phyloP scores from a whole-genome alignment of 1,140 invertebrate species.

The Halictus rubicundus region DNA sequence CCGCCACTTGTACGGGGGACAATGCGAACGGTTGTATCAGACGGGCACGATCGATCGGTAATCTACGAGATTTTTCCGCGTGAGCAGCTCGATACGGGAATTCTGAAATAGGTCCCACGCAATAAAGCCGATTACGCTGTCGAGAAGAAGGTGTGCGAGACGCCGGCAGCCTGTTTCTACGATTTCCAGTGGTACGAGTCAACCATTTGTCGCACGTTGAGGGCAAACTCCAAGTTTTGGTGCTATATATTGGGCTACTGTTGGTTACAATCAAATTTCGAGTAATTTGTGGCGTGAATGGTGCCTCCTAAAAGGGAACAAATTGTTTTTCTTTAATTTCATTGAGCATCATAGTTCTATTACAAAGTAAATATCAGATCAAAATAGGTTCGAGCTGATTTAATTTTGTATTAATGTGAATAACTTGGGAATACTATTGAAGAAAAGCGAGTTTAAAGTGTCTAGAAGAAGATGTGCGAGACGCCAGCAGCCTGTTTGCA shows the following conservation, averaged over 20 bases:
- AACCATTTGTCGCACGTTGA: background rate
- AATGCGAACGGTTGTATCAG: background rate
- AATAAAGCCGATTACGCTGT: background rate
- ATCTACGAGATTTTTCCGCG: background rate
- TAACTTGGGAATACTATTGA: too few relatives aligned
- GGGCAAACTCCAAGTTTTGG: too few relatives aligned
- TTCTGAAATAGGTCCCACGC: background rate
- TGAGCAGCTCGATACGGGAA: background rate
- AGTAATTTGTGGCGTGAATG: too few relatives aligned
- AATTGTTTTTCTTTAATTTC: too few relatives aligned
- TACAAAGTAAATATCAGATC: too few relatives aligned
- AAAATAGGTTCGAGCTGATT: too few relatives aligned
- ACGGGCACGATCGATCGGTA: background rate
- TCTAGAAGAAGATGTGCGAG: background rate
- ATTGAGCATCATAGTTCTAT: too few relatives aligned
- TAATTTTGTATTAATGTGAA: too few relatives aligned
- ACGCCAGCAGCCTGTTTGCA: background rate
- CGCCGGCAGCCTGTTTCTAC: background rate
- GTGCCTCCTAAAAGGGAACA: too few relatives aligned
- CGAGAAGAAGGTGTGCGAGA: background rate
- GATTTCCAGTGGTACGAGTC: background rate
- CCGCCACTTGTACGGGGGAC: background rate
- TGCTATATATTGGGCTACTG: too few relatives aligned
- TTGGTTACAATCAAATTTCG: too few relatives aligned
- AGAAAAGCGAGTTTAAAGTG: too few relatives aligned